A percentile compares a stretch with the other conserved stretches of the same genome.
Evolutionary conservation across 2,888 invertebrate species (phyloP).

Genomic region (Pammene fasciana): DNA sequence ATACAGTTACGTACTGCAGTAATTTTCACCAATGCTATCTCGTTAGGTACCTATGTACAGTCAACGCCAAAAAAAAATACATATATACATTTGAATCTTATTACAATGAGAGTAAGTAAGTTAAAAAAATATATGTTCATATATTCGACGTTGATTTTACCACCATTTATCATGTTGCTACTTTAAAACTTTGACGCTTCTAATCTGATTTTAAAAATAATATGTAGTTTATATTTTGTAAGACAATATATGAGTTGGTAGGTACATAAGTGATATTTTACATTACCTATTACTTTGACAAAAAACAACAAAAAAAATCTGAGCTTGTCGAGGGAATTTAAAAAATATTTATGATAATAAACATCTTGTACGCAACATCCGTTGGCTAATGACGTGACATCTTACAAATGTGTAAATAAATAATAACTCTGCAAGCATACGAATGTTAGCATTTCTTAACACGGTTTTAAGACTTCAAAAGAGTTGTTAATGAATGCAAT

Average conservation of each 20-base stretch:
- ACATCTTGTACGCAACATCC: background rate
- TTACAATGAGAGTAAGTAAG: no score
- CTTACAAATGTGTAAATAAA: constrained; percentile 25
- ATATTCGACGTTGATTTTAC: no score
- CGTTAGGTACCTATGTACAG: background rate
- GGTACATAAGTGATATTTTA: no score
- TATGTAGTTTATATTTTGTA: no score
- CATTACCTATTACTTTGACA: background rate
- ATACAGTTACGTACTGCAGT: constrained; percentile 21
- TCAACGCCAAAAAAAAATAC: no score
- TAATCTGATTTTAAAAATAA: no score
- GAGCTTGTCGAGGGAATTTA: background rate
- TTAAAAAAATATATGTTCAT: no score
- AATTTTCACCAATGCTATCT: background rate
- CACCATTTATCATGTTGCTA: background rate
- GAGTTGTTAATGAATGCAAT: constrained; percentile 34
- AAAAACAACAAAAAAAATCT: background rate
- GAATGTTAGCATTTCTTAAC: constrained; percentile 23
- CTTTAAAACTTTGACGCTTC: background rate
- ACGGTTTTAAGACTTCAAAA: constrained; percentile 37
- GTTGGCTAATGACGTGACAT: constrained; percentile 20
- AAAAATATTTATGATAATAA: constrained; percentile 1
- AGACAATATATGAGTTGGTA: no score
- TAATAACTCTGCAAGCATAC: constrained; percentile 11
- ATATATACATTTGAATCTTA: no score